Evolutionary conservation across 2,113 vertebrate species (phyloP).

Genomic region (Machaerirhynchus nigripectus): DNA sequence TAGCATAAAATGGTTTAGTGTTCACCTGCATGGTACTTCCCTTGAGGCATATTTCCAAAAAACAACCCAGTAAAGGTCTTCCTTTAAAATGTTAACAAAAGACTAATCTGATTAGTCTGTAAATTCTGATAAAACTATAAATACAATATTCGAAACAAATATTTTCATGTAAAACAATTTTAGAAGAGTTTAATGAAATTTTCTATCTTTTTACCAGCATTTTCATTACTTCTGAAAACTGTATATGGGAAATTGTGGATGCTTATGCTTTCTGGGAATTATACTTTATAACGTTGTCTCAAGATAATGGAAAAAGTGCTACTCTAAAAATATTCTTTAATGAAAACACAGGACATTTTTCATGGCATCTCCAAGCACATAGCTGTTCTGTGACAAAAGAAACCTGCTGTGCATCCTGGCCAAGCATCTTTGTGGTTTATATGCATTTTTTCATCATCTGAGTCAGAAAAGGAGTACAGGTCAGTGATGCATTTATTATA

Average conservation of each 20-base stretch:
- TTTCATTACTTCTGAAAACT: not conserved
- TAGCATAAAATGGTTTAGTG: not conserved
- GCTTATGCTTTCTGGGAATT: not conserved
- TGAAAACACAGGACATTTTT: not conserved
- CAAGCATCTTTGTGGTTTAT: not conserved
- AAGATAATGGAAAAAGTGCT: not conserved
- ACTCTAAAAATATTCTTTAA: not conserved
- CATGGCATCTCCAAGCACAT: not conserved
- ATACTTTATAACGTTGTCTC: not conserved
- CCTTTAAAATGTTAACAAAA: not conserved
- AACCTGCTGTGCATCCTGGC: not conserved
- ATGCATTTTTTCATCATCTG: not conserved
- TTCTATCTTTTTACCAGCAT: not conserved
- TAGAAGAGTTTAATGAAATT: not conserved
- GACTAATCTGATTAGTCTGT: not conserved
- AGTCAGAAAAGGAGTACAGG: not conserved
- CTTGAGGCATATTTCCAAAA: not conserved
- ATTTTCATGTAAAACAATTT: not conserved
- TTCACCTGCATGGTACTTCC: not conserved
- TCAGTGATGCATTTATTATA: constrained; percentile 1
- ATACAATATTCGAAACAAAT: not conserved
- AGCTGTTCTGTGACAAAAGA: not conserved
- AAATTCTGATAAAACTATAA: not conserved
- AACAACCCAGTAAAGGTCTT: not conserved
- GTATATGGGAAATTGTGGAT: not conserved